A percentile compares a stretch with the other conserved stretches of the same genome.
These are phyloP conservation scores for Alentia gelatinosa DNA, from an alignment of 2,888 invertebrate genomes.

Conservation along the genomic window DNA sequence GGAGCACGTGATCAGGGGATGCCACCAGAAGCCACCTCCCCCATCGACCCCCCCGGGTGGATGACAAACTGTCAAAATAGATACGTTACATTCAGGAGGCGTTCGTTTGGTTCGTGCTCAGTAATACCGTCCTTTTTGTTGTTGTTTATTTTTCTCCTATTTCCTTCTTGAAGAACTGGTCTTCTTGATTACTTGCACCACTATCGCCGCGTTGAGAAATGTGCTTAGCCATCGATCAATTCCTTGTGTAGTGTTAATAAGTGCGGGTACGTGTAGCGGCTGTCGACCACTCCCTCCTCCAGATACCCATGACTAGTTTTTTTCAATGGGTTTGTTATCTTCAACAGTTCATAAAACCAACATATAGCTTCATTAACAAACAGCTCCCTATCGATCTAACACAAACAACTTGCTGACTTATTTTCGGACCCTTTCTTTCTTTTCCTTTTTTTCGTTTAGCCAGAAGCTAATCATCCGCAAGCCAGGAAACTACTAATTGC, in stretches of 20 bases:
- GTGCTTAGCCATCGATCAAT: not conserved
- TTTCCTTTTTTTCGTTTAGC: not conserved
- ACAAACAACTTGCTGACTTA: not conserved
- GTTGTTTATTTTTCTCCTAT: no score
- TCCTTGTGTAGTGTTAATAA: not conserved
- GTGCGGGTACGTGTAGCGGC: not conserved
- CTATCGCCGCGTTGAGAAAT: not conserved
- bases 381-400: not conserved
- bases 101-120: no score
- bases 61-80: not conserved
- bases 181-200: not conserved
- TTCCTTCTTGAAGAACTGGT: not conserved
- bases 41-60: not conserved
- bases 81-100: not conserved
- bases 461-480: not conserved
- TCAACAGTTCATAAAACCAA: not conserved
- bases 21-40: not conserved
- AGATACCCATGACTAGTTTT: not conserved
- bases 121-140: no score
- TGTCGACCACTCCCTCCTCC: no score
- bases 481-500: not conserved
- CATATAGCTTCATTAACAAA: not conserved
- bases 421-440: not conserved
- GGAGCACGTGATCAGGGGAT: not conserved
- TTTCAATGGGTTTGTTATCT: not conserved